phyloP scores from a whole-genome alignment of 2,113 vertebrate genomes.

The Marmota monax region DNA sequence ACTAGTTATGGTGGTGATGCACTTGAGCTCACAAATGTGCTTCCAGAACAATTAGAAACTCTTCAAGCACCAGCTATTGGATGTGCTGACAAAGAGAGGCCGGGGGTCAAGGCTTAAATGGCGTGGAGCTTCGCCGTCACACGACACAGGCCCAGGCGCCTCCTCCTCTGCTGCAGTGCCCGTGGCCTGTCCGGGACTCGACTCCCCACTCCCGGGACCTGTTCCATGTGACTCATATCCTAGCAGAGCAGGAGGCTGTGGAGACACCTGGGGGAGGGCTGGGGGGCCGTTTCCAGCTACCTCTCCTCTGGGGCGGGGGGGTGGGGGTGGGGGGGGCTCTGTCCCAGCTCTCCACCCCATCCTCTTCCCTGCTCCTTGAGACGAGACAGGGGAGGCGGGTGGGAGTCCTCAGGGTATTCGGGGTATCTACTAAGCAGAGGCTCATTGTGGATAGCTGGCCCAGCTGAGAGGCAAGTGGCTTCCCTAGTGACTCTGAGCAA shows the following conservation, averaged over 20 bases:
- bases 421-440: constrained; percentile 10
- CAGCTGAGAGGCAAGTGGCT: background rate
- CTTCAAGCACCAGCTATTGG: too few relatives aligned
- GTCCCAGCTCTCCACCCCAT: background rate
- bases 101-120: background rate
- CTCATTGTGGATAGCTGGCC: background rate
- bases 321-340: too few relatives aligned
- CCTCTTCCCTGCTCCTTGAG: background rate
- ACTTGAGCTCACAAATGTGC: background rate
- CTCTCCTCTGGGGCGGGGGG: background rate
- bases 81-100: background rate
- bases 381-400: accelerated
- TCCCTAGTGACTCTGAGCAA: background rate
- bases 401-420: background rate
- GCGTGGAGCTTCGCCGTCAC: accelerated
- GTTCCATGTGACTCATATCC: background rate
- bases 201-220: background rate
- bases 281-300: background rate
- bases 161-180: background rate
- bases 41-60: background rate
- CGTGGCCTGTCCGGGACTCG: background rate
- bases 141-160: background rate
- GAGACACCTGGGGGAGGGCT: background rate
- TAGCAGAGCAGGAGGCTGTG: background rate
- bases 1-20: too few relatives aligned